phyloP scores from a whole-genome alignment of 2,797 vertebrate genomes.

The Melanotaenia trifasciata region DNA sequence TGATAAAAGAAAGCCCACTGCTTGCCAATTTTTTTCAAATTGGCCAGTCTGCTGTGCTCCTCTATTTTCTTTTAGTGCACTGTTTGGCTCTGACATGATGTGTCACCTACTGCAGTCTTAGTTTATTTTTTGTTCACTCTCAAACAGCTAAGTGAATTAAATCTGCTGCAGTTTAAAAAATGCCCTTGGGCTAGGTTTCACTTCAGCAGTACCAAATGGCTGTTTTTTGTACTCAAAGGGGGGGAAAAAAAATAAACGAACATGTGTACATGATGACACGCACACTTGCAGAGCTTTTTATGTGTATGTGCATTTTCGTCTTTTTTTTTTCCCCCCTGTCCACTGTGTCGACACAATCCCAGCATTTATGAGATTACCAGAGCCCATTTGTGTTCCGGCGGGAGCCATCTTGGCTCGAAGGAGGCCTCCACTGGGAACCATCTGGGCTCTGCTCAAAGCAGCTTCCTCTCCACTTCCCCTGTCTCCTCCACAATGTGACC shows the following conservation, averaged over 20 bases:
- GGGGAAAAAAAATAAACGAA: background rate
- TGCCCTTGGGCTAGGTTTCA: slow-evolving; percentile 67
- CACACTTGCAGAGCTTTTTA: slow-evolving; percentile 28
- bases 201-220: slow-evolving; percentile 68
- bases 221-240: slow-evolving; percentile 51
- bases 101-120: slow-evolving; percentile 51
- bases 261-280: slow-evolving; percentile 30
- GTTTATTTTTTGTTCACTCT: slow-evolving; percentile 50
- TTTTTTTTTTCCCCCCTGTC: slow-evolving; percentile 55
- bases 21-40: slow-evolving; percentile 35
- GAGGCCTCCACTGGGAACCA: slow-evolving; percentile 81
- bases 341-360: slow-evolving; percentile 76
- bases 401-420: slow-evolving; percentile 83
- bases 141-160: slow-evolving; percentile 78
- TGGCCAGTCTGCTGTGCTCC: slow-evolving; percentile 37
- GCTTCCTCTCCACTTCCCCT: slow-evolving; percentile 68
- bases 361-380: slow-evolving; percentile 82
- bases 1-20: slow-evolving; percentile 48
- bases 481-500: slow-evolving; percentile 65
- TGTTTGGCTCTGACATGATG: slow-evolving; percentile 50
- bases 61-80: slow-evolving; percentile 52
- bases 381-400: slow-evolving; percentile 82
- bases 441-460: slow-evolving; percentile 80
- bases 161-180: slow-evolving; percentile 70
- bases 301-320: slow-evolving; percentile 48